Conservation (phyloP, 2,113 vertebrate species). For the Trinectes maculatus region DNA sequence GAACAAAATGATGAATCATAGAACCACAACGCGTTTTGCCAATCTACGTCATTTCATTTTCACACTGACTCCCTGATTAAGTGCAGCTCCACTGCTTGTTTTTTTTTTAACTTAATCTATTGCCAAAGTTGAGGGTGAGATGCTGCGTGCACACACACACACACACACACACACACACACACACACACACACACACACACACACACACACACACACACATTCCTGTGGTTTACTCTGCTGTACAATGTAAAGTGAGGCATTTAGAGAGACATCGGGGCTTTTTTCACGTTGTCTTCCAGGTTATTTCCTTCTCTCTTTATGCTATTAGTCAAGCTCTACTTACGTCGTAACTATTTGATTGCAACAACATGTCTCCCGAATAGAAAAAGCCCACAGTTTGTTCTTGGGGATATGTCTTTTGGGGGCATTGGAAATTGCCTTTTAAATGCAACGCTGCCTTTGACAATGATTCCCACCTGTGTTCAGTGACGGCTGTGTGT, state of each 20-base stretch:
- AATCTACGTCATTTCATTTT: background rate
- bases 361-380: slow-evolving; percentile 75
- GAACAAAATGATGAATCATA: background rate
- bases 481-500: slow-evolving; percentile 48
- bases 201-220: slow-evolving; percentile 53
- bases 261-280: slow-evolving; percentile 45
- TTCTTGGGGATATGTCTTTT: slow-evolving; percentile 53
- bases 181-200: slow-evolving; percentile 50
- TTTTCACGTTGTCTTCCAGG: slow-evolving; percentile 64
- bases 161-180: slow-evolving; percentile 50
- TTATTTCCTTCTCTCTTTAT: slow-evolving; percentile 75
- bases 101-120: slow-evolving; percentile 13
- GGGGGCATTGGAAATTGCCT: slow-evolving; percentile 65
- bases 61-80: slow-evolving; percentile 35
- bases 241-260: slow-evolving; percentile 39
- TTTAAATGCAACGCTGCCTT: slow-evolving; percentile 73
- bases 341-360: slow-evolving; percentile 75
- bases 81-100: slow-evolving; percentile 16
- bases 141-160: slow-evolving; percentile 41
- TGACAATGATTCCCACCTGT: slow-evolving; percentile 82
- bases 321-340: slow-evolving; percentile 77
- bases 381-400: slow-evolving; percentile 56
- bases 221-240: slow-evolving; percentile 54
- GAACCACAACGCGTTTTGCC: slow-evolving; percentile 9
- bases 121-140: slow-evolving; percentile 37